These are phyloP conservation scores for Pollachius pollachius DNA, from an alignment of 2,113 vertebrate genomes.

Conservation along the genomic window DNA sequence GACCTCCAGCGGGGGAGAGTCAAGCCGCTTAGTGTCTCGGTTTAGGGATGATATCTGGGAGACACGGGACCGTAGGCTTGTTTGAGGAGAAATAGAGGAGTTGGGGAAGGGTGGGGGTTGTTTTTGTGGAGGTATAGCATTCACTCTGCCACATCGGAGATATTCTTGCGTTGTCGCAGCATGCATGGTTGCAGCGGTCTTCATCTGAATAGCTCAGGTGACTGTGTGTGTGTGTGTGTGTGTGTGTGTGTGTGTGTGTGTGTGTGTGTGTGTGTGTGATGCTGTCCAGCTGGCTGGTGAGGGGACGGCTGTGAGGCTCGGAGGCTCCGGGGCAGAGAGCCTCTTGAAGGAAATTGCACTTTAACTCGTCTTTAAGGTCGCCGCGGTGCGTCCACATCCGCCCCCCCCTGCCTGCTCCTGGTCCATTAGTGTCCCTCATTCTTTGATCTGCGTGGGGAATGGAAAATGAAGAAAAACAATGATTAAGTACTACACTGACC, in stretches of 20 bases:
- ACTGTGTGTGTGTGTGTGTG: too few relatives aligned
- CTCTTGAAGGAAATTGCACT: background rate
- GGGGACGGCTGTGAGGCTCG: background rate
- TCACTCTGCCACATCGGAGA: too few relatives aligned
- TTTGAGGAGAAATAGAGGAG: too few relatives aligned
- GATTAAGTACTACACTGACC: too few relatives aligned
- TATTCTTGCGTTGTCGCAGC: too few relatives aligned
- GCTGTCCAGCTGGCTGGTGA: background rate
- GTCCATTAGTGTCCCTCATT: background rate
- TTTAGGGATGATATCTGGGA: too few relatives aligned
- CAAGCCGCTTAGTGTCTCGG: too few relatives aligned
- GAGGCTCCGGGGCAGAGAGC: background rate
- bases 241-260: background rate
- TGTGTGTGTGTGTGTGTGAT: background rate
- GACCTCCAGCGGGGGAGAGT: too few relatives aligned
- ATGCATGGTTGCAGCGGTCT: background rate
- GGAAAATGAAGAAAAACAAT: background rate
- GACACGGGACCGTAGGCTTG: too few relatives aligned
- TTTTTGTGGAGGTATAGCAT: too few relatives aligned
- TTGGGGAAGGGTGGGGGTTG: too few relatives aligned
- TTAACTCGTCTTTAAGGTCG: background rate
- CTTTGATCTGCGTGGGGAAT: constrained; percentile 1
- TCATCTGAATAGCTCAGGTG: background rate
- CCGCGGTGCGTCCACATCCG: background rate
- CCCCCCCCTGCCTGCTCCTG: background rate